Evolutionary conservation across 1,140 invertebrate species (phyloP), one percentile per base, ranked within the genome.

Genomic region (Lethocerus indicus): DNA sequence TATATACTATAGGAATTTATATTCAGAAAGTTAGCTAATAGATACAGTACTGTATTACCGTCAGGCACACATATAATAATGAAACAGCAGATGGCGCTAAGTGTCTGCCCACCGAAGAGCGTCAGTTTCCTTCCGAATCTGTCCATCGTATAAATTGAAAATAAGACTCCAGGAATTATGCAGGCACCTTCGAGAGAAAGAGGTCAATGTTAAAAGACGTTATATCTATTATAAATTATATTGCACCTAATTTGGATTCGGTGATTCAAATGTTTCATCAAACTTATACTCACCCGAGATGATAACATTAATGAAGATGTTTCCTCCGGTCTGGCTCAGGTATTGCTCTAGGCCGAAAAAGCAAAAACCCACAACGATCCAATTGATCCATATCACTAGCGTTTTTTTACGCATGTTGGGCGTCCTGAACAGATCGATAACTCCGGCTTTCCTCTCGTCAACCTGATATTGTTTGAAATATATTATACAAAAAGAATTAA

Each of bases 331-430:
- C 50, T 78, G 73, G 21, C 25, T 29, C 1, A 49, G 39, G 32
- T 49, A 83, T 58, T 85, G 81, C 0, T 80, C 78, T 1, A 81
- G 73, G 1, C 81, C 81, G 55, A 80, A 85, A 58, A 83, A 76
- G 40, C 79, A 79, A 54, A 83, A 69, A 3, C 81, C 81, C 50
- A 76, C 79, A 1, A 79, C 76, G 27, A 79, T 63, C 81, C 81
- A 85, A 53, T 78, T 76, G 56, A 76, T 77, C 51, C 72, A 75
- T 51, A 83, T 77, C 26, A 69, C 72, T 7, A 86, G 60, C 0
- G 83, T 86, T 54, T 84, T 83, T 12, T 73, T 59, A 14, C 83
- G 66, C 63, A 88, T 70, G 54, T 78, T 78, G 0, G 81, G 79
- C 0, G 79, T 86, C 24, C 71, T 64, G 57, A 87, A 76, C 3